phyloP scores from a whole-genome alignment of 1,140 invertebrate species.

The Agrilus planipennis region DNA sequence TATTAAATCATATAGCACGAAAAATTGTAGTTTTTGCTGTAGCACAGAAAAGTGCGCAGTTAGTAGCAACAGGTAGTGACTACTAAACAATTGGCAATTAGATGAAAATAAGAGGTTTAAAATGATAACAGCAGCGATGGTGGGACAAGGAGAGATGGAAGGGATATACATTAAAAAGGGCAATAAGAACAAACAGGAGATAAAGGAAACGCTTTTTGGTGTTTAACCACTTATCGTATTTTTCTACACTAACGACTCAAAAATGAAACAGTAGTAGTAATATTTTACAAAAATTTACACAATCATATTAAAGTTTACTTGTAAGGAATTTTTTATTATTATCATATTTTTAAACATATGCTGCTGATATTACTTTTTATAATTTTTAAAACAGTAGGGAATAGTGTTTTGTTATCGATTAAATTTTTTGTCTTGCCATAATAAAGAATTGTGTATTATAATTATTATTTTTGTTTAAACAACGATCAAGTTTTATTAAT shows the following conservation, averaged over 20 bases:
- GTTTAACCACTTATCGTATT: conserved; percentile 18
- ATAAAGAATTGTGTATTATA: conserved; percentile 30
- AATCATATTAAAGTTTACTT: conserved; percentile 33
- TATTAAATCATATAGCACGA: conserved; percentile 8
- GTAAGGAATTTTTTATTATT: no score
- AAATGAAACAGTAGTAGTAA: conserved; percentile 22
- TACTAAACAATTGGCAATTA: conserved; percentile 15
- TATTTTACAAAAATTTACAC: conserved; percentile 37
- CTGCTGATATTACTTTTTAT: no score
- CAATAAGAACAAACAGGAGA: conserved; percentile 6
- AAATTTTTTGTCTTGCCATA: no score
- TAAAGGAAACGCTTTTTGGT: conserved; percentile 15
- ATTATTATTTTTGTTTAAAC: conserved; percentile 30
- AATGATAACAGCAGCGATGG: conserved; percentile 14
- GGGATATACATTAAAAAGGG: not conserved
- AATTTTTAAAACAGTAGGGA: no score
- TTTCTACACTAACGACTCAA: conserved; percentile 17
- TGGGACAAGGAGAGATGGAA: conserved; percentile 14
- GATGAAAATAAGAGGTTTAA: conserved; percentile 14
- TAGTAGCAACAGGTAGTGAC: conserved; percentile 14
- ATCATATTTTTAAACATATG: no score
- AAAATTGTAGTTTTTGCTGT: conserved; percentile 10
- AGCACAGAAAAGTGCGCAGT: conserved; percentile 28
- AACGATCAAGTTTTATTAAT: conserved; percentile 27
- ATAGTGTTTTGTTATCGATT: no score